A percentile compares a stretch with the other conserved stretches of the same genome.
Evolutionary conservation across 2,888 invertebrate genomes (phyloP).

Genomic region (Dynastes tityus): DNA sequence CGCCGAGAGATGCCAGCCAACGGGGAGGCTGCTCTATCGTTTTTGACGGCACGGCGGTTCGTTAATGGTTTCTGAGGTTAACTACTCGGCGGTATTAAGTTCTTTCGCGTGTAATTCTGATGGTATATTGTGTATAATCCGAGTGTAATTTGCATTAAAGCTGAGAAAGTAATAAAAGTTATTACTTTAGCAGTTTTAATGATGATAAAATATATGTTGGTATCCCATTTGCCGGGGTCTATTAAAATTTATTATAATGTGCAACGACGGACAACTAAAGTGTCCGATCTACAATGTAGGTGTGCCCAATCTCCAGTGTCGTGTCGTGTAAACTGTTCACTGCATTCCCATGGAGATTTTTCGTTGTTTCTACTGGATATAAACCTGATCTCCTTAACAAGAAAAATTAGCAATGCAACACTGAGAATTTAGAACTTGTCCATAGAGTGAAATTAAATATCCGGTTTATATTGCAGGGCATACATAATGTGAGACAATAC

Average conservation of each 20-base stretch:
- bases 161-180: conserved; percentile 10
- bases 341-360: too few relatives aligned
- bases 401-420: too few relatives aligned
- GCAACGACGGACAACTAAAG: background rate
- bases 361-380: too few relatives aligned
- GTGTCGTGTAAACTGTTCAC: too few relatives aligned
- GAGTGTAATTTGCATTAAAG: conserved; percentile 1
- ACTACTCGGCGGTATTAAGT: conserved; percentile 7
- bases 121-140: conserved; percentile 12
- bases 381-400: too few relatives aligned
- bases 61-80: conserved; percentile 25
- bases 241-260: conserved; percentile 7
- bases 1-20: background rate
- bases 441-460: too few relatives aligned
- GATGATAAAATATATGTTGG: conserved; percentile 14
- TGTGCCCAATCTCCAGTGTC: too few relatives aligned
- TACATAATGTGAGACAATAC: too few relatives aligned
- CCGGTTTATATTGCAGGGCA: too few relatives aligned
- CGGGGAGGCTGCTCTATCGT: conserved; percentile 6
- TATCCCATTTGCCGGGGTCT: background rate
- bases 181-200: conserved; percentile 11
- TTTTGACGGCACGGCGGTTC: background rate
- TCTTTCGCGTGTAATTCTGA: conserved; percentile 4
- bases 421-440: too few relatives aligned
- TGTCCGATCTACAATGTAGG: too few relatives aligned